Evolutionary conservation across 2,888 invertebrate species (phyloP).

Genomic region (Geophilus truncorum): DNA sequence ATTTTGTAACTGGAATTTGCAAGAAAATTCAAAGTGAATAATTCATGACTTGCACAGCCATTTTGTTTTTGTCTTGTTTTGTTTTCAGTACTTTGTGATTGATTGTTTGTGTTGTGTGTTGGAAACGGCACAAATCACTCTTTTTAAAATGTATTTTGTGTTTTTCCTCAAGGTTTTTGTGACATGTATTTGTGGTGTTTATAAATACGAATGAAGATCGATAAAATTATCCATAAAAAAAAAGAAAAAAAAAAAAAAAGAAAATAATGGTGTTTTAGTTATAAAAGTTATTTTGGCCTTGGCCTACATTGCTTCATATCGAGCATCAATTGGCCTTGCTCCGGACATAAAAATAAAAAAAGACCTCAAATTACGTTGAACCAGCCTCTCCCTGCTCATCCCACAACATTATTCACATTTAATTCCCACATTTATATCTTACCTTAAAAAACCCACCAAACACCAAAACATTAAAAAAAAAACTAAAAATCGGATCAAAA

Average conservation of each 20-base stretch:
- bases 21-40: no score
- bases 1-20: background rate
- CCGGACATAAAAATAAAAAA: slow-evolving; percentile 23
- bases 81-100: background rate
- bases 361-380: slow-evolving; percentile 1
- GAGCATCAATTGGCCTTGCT: slow-evolving; percentile 23
- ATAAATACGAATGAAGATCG: background rate
- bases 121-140: no score
- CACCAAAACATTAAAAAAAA: background rate
- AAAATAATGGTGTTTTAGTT: slow-evolving; percentile 12
- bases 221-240: background rate
- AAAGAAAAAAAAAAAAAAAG: no score
- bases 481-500: background rate
- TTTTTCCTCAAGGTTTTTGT: background rate
- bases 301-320: slow-evolving; percentile 25
- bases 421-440: background rate
- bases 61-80: background rate
- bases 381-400: background rate
- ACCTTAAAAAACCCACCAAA: background rate
- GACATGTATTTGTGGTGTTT: background rate
- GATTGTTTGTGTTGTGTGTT: background rate
- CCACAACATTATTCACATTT: no score
- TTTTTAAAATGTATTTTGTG: no score
- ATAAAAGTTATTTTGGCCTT: slow-evolving; percentile 23
- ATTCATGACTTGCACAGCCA: background rate